phyloP scores from a whole-genome alignment of 2,113 vertebrate species.

The Percopsis transmontana region DNA sequence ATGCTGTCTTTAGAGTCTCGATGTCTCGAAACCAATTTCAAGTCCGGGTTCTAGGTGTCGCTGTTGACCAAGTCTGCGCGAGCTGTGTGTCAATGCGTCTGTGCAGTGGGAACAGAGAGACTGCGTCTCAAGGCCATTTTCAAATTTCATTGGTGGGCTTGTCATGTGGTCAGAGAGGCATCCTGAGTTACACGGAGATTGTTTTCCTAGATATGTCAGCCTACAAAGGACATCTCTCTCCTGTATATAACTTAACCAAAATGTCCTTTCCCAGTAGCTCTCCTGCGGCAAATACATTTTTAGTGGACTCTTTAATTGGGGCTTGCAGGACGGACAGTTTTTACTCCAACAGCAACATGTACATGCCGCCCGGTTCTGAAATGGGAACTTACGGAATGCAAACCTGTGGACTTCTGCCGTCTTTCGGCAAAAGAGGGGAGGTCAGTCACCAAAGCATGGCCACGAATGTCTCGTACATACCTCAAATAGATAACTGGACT shows the following conservation, averaged over 20 bases:
- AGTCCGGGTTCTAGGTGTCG: constrained; percentile 89
- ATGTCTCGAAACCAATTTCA: constrained; percentile 75
- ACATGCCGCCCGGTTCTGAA: constrained; percentile 96
- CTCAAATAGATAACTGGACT: constrained; percentile 98
- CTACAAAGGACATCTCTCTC: constrained; percentile 98
- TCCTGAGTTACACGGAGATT: constrained; percentile 95
- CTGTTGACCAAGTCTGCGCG: constrained; percentile 88
- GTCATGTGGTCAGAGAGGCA: constrained; percentile 98
- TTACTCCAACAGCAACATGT: constrained; percentile 98
- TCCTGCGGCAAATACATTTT: constrained; percentile 96
- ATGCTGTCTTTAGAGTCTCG: constrained; percentile 32
- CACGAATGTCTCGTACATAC: constrained; percentile 99
- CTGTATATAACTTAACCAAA: constrained; percentile 94
- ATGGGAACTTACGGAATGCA: constrained; percentile 99
- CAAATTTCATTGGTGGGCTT: constrained; percentile 98
- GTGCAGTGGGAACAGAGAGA: constrained; percentile 84
- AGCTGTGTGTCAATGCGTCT: constrained; percentile 73
- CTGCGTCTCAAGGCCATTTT: constrained; percentile 96
- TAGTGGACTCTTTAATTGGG: constrained; percentile 98
- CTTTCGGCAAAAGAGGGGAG: constrained; percentile 96
- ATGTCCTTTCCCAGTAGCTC: constrained; percentile 99
- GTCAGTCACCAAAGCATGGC: constrained; percentile 97
- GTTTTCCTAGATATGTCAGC: constrained; percentile 99
- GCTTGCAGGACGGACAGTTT: constrained; percentile 98
- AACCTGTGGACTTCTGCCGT: constrained; percentile 99